These are phyloP conservation scores for Cotesia glomerata DNA, from an alignment of 1,140 invertebrate genomes.

Conservation along the genomic window DNA sequence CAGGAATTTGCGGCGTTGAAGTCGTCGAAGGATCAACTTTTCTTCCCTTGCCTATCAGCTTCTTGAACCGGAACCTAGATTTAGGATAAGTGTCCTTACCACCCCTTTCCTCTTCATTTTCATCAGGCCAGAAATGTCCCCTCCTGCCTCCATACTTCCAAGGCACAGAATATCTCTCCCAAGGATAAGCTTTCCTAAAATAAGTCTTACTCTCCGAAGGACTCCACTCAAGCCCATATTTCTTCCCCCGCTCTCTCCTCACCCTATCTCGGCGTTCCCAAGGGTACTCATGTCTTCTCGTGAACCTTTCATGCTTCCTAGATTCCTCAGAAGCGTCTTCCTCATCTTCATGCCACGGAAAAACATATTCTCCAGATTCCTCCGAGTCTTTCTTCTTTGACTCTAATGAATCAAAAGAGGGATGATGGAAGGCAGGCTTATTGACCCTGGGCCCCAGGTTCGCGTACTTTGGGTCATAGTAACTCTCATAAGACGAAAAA, in stretches of 20 bases:
- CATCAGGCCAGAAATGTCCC: background rate
- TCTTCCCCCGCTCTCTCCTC: slow-evolving; percentile 28
- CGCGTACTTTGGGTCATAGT: slow-evolving; percentile 48
- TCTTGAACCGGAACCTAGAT: slow-evolving; percentile 31
- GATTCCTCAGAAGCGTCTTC: slow-evolving; percentile 33
- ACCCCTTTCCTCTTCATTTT: no score
- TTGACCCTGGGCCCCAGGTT: slow-evolving; percentile 52
- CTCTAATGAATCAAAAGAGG: slow-evolving; percentile 41
- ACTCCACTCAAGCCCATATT: slow-evolving; percentile 29
- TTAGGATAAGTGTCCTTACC: background rate
- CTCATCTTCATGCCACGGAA: slow-evolving; percentile 45
- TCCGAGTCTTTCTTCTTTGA: slow-evolving; percentile 27
- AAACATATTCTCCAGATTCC: slow-evolving; percentile 34
- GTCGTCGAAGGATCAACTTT: background rate
- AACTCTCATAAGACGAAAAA: slow-evolving; percentile 49
- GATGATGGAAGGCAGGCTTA: slow-evolving; percentile 54
- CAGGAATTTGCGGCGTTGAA: slow-evolving; percentile 12
- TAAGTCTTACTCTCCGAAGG: slow-evolving; percentile 10
- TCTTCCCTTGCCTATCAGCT: background rate
- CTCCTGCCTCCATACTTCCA: slow-evolving; percentile 5
- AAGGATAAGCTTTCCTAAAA: slow-evolving; percentile 34
- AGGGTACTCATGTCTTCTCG: slow-evolving; percentile 46
- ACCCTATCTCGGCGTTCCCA: slow-evolving; percentile 51
- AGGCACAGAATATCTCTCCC: slow-evolving; percentile 35
- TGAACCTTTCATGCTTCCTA: background rate